These are phyloP conservation scores for Mimumesa dahlbomi DNA, from an alignment of 2,888 invertebrate species.

Conservation along the genomic window DNA sequence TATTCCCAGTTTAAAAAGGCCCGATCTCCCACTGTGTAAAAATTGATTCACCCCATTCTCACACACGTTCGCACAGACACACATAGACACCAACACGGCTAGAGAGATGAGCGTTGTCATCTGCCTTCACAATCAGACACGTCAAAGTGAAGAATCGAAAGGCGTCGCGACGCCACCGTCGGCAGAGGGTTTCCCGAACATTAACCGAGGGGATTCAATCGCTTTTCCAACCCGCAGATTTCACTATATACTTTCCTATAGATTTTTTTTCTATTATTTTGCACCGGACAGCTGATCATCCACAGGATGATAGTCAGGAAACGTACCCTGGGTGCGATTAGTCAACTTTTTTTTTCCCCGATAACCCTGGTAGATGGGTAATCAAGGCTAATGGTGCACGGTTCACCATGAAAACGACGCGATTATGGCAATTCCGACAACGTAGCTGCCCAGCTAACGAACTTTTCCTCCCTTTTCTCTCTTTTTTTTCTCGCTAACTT, in stretches of 20 bases:
- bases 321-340: constrained; percentile 17
- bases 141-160: constrained; percentile 27
- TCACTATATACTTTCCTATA: too few relatives aligned
- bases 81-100: too few relatives aligned
- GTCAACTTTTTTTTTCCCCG: constrained; percentile 11
- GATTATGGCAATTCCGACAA: neutral
- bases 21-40: too few relatives aligned
- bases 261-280: constrained; percentile 5
- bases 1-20: too few relatives aligned
- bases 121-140: constrained; percentile 2
- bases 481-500: too few relatives aligned
- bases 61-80: too few relatives aligned
- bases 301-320: neutral
- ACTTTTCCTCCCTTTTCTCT: neutral
- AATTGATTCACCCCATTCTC: too few relatives aligned
- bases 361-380: constrained; percentile 9
- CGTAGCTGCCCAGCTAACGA: neutral
- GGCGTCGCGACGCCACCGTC: neutral
- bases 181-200: neutral
- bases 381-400: constrained; percentile 12
- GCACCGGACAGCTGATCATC: neutral
- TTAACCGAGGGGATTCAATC: constrained; percentile 5
- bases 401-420: too few relatives aligned
- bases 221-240: constrained; percentile 2
- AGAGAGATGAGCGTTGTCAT: constrained; percentile 4